Evolutionary conservation across 2,888 invertebrate species (phyloP).

Genomic region (Luperina testacea): DNA sequence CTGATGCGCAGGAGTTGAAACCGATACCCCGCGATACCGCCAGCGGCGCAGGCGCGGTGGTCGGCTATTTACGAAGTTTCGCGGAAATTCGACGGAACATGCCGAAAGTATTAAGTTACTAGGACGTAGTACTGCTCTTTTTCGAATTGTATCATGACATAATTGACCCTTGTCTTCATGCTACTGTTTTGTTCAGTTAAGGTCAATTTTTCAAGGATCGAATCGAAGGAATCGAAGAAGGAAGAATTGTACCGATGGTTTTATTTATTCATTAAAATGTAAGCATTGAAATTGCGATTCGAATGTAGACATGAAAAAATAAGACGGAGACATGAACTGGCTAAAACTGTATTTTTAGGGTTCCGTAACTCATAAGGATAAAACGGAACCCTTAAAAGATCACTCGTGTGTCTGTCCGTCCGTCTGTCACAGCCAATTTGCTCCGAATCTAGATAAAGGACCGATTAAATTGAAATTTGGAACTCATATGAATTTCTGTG

Average conservation of each 20-base stretch:
- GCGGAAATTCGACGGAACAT: constrained; percentile 72
- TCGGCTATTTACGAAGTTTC: constrained; percentile 80
- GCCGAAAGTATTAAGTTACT: constrained; percentile 73
- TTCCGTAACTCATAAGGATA: no score
- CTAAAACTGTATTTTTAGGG: not conserved
- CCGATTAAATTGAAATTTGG: no score
- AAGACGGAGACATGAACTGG: not conserved
- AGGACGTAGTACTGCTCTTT: constrained; percentile 47
- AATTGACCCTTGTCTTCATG: not conserved
- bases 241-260: not conserved
- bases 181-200: not conserved
- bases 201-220: not conserved
- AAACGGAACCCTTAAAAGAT: no score
- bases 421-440: no score
- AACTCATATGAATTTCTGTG: no score
- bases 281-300: not conserved
- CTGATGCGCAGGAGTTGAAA: constrained; percentile 74
- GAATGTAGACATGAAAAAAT: not conserved
- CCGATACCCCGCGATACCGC: constrained; percentile 77
- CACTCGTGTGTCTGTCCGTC: no score
- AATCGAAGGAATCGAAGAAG: no score
- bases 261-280: not conserved
- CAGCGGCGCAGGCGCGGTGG: constrained; percentile 74
- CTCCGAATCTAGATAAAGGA: no score
- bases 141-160: constrained; percentile 24